Evolutionary conservation across 2,888 invertebrate genomes (phyloP), one percentile per base, ranked within the genome.

Genomic region (Calephelis perditalis): DNA sequence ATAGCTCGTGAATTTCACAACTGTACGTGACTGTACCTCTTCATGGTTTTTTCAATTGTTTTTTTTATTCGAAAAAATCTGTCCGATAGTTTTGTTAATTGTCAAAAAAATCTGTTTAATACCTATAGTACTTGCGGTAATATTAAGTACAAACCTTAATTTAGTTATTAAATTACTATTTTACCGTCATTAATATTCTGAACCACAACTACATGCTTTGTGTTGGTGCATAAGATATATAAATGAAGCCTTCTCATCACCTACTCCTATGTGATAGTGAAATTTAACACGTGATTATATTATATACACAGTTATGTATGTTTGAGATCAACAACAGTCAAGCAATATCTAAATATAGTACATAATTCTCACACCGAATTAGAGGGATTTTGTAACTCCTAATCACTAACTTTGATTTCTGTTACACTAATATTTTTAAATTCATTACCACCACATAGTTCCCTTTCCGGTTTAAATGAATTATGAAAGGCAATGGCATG

Each of bases 241-340:
- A 81, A 76, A 78, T 81, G 80, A 85, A 87, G 86, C 84, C 83
- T 74, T 74, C 72, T 73, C 71, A 64, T 78, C 75, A 80, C 72
- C 77, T 82, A 81, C 76, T 77, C 77, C 79, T 74, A 78, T 72
- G 86, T 86, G 85, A 81, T 77, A 66, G 80, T 85, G 82, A 84
- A 81, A 74, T 85, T 85, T 87, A 89, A 88, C 89, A 88, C 84
- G 86, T 88, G 88, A 83, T 86, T 86, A 88, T 77, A 86, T 84
- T 86, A 86, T 87, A 84, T 89, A 89, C 86, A 89, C 79, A 81
- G 75, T 85, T 82, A 86, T 77, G 81, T 81, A 84, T 68, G 72
- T 77, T 81, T 84, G 86, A 87, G 89, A 88, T 87, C 86, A 89
- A 86, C 84, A 87, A 88, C 87, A 86, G 84, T 85, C 77, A 89